Conservation (phyloP, 2,888 invertebrate species). For the Ectemnius cavifrons region DNA sequence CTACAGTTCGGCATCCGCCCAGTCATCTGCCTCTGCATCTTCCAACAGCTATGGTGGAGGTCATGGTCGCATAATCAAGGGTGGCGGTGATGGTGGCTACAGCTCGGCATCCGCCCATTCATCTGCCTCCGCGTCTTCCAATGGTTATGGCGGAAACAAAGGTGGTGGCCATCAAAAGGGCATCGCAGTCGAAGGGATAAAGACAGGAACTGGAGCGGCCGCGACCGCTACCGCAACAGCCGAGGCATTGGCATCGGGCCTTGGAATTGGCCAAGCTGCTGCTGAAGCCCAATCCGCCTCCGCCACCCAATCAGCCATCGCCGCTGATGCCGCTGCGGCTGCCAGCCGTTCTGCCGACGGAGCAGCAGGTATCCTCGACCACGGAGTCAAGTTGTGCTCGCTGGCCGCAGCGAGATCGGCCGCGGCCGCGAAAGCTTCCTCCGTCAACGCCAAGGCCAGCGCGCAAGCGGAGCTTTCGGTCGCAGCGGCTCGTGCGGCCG, state of each 20-base stretch:
- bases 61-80: background rate
- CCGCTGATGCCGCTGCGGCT: background rate
- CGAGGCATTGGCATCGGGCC: conserved; percentile 7
- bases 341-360: conserved; percentile 14
- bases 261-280: conserved; percentile 24
- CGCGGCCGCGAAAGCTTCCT: background rate
- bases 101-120: background rate
- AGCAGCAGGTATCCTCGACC: conserved; percentile 7
- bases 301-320: background rate
- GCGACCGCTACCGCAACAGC: conserved; percentile 16
- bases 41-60: background rate
- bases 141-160: background rate
- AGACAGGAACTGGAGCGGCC: conserved; percentile 22
- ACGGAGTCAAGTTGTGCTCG: background rate
- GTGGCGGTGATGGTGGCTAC: background rate
- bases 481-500: background rate
- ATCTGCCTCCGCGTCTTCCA: background rate
- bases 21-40: background rate
- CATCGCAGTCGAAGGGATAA: conserved; percentile 14
- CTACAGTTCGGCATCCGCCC: background rate
- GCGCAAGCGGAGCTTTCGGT: conserved; percentile 9
- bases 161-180: background rate
- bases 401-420: background rate
- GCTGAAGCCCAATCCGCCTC: conserved; percentile 22
- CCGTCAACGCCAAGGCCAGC: background rate